Conservation (phyloP, 2,797 vertebrate genomes). For the Acrossocheilus fasciatus region DNA sequence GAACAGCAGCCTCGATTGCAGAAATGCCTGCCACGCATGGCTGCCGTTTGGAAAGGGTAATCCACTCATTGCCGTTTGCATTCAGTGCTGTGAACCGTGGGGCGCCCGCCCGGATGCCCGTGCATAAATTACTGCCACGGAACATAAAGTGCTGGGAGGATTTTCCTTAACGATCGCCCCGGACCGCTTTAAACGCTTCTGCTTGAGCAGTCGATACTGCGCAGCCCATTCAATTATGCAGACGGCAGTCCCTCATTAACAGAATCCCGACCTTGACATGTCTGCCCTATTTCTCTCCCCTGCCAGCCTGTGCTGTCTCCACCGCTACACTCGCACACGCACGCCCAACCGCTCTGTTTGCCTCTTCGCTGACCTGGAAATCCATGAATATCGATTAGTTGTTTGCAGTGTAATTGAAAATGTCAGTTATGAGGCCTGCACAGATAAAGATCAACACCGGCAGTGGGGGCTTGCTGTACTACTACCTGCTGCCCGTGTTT, state of each 20-base stretch:
- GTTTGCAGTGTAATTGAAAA: slow-evolving; percentile 96
- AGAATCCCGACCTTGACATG: slow-evolving; percentile 90
- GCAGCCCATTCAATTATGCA: slow-evolving; percentile 84
- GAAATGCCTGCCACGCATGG: slow-evolving; percentile 80
- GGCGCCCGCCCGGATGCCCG: slow-evolving; percentile 77
- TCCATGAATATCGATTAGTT: slow-evolving; percentile 96
- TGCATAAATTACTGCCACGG: slow-evolving; percentile 84
- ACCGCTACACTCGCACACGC: background rate
- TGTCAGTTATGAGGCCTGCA: slow-evolving; percentile 89
- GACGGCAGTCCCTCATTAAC: slow-evolving; percentile 84
- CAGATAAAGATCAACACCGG: slow-evolving; percentile 87
- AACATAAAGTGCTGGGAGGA: slow-evolving; percentile 83
- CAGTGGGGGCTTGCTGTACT: slow-evolving; percentile 80
- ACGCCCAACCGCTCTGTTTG: slow-evolving; percentile 78
- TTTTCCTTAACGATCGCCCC: slow-evolving; percentile 82
- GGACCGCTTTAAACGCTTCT: slow-evolving; percentile 82
- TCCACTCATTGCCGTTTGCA: slow-evolving; percentile 82
- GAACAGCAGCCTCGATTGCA: slow-evolving; percentile 74
- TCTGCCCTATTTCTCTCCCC: slow-evolving; percentile 80
- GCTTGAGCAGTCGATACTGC: slow-evolving; percentile 81
- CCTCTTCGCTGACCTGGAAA: slow-evolving; percentile 82
- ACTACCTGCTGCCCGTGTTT: slow-evolving; percentile 61
- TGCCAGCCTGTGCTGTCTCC: slow-evolving; percentile 75
- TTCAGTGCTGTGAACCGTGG: slow-evolving; percentile 79
- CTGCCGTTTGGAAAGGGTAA: slow-evolving; percentile 80